Conservation (phyloP, 2,888 invertebrate species). For the Amorpha juglandis region DNA sequence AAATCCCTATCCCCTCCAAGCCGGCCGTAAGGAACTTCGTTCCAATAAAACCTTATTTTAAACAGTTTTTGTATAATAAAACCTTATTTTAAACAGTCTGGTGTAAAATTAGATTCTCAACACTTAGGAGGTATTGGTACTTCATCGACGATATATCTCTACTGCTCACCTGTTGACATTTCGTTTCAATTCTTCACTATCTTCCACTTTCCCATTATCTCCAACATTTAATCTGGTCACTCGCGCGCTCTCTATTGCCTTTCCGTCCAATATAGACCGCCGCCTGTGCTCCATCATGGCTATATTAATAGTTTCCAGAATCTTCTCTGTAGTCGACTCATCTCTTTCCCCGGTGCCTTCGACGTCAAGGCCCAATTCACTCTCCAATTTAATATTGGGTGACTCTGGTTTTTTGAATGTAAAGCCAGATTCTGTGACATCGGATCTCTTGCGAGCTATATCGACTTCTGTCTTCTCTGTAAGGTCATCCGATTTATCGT, state of each 20-base stretch:
- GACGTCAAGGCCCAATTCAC: conserved; percentile 16
- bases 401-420: not conserved
- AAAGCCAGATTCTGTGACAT: conserved; percentile 6
- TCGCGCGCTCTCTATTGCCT: conserved; percentile 25
- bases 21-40: no score
- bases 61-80: no score
- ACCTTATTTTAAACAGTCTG: no score
- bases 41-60: no score
- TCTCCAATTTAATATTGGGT: not conserved
- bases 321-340: conserved; percentile 42
- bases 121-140: no score
- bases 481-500: conserved; percentile 28
- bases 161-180: conserved; percentile 10
- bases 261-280: conserved; percentile 40
- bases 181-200: conserved; percentile 8
- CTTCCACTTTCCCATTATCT: conserved; percentile 15
- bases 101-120: no score
- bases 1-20: no score
- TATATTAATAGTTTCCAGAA: conserved; percentile 64
- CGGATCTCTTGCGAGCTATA: not conserved
- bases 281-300: conserved; percentile 59
- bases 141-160: no score
- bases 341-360: conserved; percentile 35
- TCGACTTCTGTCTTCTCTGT: not conserved
- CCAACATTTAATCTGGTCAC: conserved; percentile 25